phyloP scores from a whole-genome alignment of 2,113 vertebrate species.

The Oryzias curvinotus region DNA sequence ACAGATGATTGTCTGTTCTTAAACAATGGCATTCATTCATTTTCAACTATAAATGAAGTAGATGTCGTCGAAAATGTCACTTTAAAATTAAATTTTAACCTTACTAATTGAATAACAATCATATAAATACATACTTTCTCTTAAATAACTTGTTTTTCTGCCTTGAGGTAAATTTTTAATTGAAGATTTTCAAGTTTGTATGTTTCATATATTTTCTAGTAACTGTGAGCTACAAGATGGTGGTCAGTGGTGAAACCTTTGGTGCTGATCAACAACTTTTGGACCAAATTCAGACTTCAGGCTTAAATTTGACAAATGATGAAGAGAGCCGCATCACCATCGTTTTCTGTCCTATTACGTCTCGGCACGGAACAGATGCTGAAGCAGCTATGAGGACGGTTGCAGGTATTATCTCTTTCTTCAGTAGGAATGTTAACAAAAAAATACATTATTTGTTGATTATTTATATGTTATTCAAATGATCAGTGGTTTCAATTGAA shows the following conservation, averaged over 20 bases:
- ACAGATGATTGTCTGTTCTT: too few relatives aligned
- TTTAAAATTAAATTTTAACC: too few relatives aligned
- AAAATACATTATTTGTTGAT: too few relatives aligned
- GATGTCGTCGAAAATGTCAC: too few relatives aligned
- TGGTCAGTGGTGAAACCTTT: conserved; percentile 30
- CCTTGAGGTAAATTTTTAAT: accelerated
- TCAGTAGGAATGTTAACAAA: too few relatives aligned
- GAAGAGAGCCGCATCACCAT: background rate
- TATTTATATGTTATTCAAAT: too few relatives aligned
- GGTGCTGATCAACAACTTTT: background rate
- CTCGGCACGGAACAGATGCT: conserved; percentile 24
- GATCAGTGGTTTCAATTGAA: too few relatives aligned
- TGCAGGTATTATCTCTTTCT: conserved; percentile 13
- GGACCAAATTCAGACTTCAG: background rate
- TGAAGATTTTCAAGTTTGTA: background rate
- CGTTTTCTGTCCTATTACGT: conserved; percentile 53
- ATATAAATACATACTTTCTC: too few relatives aligned
- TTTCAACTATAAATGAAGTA: too few relatives aligned
- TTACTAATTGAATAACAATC: too few relatives aligned
- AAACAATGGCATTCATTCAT: too few relatives aligned
- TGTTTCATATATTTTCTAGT: background rate
- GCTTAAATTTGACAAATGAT: accelerated
- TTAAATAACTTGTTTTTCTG: background rate
- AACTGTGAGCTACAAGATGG: conserved; percentile 19
- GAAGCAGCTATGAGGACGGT: background rate